Evolutionary conservation across 30 jellyfish, hydroid and myxozoan genomes (phyloP), one percentile per base, ranked within the genome.

Genomic region (Hydractinia symbiolongicarpus): DNA sequence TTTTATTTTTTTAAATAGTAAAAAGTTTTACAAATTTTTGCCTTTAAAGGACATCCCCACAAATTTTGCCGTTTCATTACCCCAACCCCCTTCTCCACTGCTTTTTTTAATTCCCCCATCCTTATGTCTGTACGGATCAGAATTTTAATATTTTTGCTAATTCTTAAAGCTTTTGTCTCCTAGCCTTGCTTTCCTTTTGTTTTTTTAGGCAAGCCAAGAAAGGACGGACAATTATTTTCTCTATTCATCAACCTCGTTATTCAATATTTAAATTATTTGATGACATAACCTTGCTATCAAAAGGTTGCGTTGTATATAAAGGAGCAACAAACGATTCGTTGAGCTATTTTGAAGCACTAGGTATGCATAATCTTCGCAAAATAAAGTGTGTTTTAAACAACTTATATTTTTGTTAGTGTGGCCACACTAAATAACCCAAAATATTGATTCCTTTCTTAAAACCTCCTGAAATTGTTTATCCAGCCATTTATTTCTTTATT

Each of bases 181-280:
- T 30, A 30, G 44, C 44, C 44, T 2, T 30, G 1, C 2, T 30
- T 1, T 30, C 44, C 44, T 30, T 30, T 30, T 11, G 52, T 73
- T 58, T 40, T n/a, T 71, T 11, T 11, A 91, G 98, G 81, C 98
- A 82, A 78, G 91, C 95, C 11, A 84, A 84, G 55, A 82, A 69
- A 82, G 98, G 98, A 15, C 81, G 91, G 21, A 91, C 96, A 9
- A 82, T 91, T 40, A 86, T 91, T 40, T 86, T 91, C 67, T 91
- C 98, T 55, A 91, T 91, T 69, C 98, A 91, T 56, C 98, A 91
- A 72, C 98, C 98, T 9, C 74, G 98, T 68, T 91, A 91, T 72
- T 20, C 88, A 1, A 86, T 91, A 62, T 91, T 86, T 83, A 86
- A 83, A 62, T 66, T 86, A 50, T 91, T 91, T 61, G 98, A 84